phyloP scores from a whole-genome alignment of 2,888 invertebrate species.

The Hydraecia micacea region DNA sequence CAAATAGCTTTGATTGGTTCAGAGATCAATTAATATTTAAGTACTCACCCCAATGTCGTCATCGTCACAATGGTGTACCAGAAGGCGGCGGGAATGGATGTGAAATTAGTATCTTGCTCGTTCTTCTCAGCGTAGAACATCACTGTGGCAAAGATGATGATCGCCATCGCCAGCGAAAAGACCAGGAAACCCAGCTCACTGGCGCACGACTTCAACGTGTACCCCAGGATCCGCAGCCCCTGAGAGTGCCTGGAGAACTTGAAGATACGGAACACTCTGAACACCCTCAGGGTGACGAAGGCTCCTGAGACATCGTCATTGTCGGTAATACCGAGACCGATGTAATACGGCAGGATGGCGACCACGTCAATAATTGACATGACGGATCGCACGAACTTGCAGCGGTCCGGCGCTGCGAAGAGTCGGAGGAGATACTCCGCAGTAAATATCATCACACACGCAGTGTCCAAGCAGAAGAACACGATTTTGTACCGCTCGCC shows the following conservation, averaged over 20 bases:
- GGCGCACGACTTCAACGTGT: constrained; percentile 99
- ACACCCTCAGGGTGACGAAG: constrained; percentile 99
- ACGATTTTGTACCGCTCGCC: constrained; percentile 99
- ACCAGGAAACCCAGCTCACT: constrained; percentile 99
- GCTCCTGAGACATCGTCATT: constrained; percentile 99
- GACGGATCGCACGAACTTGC: constrained; percentile 99
- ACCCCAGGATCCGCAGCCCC: constrained; percentile 99
- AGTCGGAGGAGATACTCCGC: constrained; percentile 98
- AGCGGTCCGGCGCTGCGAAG: constrained; percentile 99
- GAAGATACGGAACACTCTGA: constrained; percentile 99
- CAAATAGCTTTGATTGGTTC: constrained; percentile 41
- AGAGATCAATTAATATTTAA: constrained; percentile 50
- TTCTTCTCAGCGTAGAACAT: constrained; percentile 99
- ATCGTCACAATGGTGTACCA: constrained; percentile 99
- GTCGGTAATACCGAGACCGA: constrained; percentile 98
- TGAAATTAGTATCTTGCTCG: constrained; percentile 98
- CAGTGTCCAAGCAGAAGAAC: constrained; percentile 99
- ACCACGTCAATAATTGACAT: constrained; percentile 99
- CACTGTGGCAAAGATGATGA: constrained; percentile 99
- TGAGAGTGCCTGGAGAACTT: constrained; percentile 99
- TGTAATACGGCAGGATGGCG: constrained; percentile 99
- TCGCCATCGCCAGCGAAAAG: constrained; percentile 99
- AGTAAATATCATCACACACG: constrained; percentile 99
- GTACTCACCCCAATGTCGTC: constrained; percentile 99
- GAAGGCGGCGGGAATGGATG: constrained; percentile 99